phyloP scores from a whole-genome alignment of 2,113 vertebrate species.

The Atherinomorus stipes region DNA sequence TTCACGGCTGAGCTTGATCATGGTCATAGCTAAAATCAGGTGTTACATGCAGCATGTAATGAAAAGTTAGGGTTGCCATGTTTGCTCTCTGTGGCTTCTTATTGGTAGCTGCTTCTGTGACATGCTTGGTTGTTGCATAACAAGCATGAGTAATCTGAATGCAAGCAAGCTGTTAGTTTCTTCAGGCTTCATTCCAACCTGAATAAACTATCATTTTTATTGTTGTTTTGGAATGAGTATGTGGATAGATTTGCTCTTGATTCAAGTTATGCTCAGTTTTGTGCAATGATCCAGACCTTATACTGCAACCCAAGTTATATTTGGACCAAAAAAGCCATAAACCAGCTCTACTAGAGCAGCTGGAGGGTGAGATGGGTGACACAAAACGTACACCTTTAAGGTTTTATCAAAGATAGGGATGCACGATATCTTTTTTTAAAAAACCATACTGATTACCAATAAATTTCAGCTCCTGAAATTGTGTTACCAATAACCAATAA shows the following conservation, averaged over 20 bases:
- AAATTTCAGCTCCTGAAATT: too few relatives aligned
- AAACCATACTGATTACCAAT: too few relatives aligned
- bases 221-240: background rate
- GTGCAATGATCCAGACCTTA: background rate
- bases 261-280: conserved; percentile 4
- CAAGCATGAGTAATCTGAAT: conserved; percentile 51
- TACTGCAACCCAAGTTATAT: conserved; percentile 1
- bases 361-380: background rate
- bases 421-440: too few relatives aligned
- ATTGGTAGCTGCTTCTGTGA: conserved; percentile 13
- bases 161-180: conserved; percentile 30
- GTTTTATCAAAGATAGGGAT: too few relatives aligned
- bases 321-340: background rate
- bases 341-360: background rate
- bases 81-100: conserved; percentile 18
- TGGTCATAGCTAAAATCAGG: background rate
- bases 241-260: background rate
- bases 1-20: conserved; percentile 9
- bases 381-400: background rate
- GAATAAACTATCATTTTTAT: conserved; percentile 16
- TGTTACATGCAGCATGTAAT: conserved; percentile 7
- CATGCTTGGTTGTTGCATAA: conserved; percentile 38
- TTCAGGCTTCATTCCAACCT: background rate
- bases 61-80: background rate
- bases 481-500: too few relatives aligned